Evolutionary conservation across 37 sponge, comb jelly and placozoan genomes (phyloP), one percentile per base, ranked within the genome.

Genomic region (Aplysina aerophoba): DNA sequence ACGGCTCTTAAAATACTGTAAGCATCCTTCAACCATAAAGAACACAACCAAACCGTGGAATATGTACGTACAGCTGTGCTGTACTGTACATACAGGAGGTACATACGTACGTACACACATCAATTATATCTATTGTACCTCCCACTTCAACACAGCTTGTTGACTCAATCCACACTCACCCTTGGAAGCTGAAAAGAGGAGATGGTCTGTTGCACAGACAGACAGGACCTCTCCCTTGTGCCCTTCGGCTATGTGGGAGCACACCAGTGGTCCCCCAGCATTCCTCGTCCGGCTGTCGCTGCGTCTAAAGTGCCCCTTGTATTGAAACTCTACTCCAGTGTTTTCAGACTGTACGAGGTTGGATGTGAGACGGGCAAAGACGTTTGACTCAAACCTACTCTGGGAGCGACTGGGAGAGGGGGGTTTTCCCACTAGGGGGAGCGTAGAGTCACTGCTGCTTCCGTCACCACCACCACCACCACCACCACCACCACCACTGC

Each of bases 121-220:
- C 15, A 13, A 67, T 22, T 25, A 14, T 24, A 21, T n/a, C n/a
- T n/a, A n/a, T n/a, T n/a, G n/a, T n/a, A n/a, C n/a, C n/a, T n/a
- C n/a, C n/a, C n/a, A n/a, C n/a, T n/a, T n/a, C n/a, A n/a, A n/a
- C n/a, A n/a, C n/a, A n/a, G n/a, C n/a, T n/a, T n/a, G n/a, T n/a
- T n/a, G 13, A 19, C 38, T 35, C 33, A 24, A 0, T 50, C 34
- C 20, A 34, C 0, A 22, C 89, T 50, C 30, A 94, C 95, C 95
- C 87, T 95, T 90, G 27, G 93, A 92, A 25, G 88, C 93, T 50
- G 86, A 89, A 59, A 95, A 95, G 61, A 95, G 83, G 14, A 87
- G 40, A 54, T 56, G 67, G 30, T 92, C 73, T 24, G 88, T 90
- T 15, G 93, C 91, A 79, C 14, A 79, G 15, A 92, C 84, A 82